Evolutionary conservation across 2,113 vertebrate genomes (phyloP).

Genomic region (Addax nasomaculatus): DNA sequence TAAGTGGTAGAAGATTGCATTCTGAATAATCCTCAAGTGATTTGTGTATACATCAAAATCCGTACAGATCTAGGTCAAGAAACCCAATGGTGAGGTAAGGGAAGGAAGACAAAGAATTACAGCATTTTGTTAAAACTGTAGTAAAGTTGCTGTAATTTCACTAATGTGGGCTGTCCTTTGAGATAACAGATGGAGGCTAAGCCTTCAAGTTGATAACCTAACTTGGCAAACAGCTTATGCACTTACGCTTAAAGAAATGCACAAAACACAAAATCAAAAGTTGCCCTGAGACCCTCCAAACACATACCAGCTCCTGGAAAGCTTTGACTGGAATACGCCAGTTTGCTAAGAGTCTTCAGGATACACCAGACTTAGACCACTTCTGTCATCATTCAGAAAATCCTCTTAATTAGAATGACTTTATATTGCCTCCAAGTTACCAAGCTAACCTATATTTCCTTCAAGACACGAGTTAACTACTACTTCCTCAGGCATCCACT

Average conservation of each 20-base stretch:
- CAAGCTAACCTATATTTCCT: not conserved
- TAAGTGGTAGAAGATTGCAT: not conserved
- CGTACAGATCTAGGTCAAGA: not conserved
- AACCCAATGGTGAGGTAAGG: not conserved
- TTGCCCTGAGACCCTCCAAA: not conserved
- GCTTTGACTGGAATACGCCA: not conserved
- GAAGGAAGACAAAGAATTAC: not conserved
- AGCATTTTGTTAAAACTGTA: not conserved
- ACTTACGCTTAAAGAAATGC: not conserved
- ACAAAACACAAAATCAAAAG: not conserved
- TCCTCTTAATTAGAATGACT: constrained; percentile 4
- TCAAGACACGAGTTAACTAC: not conserved
- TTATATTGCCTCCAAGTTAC: not conserved
- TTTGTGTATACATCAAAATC: not conserved
- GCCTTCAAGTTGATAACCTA: not conserved
- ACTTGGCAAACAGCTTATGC: not conserved
- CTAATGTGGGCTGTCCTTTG: not conserved
- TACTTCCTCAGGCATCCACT: not conserved
- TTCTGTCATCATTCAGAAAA: not conserved
- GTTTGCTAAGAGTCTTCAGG: not conserved
- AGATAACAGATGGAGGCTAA: not conserved
- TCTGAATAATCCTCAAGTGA: not conserved
- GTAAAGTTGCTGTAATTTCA: not conserved
- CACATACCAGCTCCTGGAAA: not conserved
- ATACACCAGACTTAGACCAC: not conserved